Conservation (phyloP, 2,888 invertebrate species). For the Belgica antarctica region DNA sequence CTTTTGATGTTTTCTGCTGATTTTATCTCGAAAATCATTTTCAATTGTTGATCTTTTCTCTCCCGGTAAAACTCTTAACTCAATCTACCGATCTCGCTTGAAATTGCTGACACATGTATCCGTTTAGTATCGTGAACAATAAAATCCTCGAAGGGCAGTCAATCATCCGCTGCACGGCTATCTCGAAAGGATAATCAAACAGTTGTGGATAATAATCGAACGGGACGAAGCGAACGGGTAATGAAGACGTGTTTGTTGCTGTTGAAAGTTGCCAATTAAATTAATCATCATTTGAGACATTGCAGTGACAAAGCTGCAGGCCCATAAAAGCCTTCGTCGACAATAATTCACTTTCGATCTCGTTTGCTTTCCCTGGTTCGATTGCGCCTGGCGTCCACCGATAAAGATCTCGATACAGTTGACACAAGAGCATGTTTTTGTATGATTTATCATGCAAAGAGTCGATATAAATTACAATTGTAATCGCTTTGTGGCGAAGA, state of each 20-base stretch:
- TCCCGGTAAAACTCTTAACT: neutral
- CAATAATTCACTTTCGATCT: constrained; percentile 20
- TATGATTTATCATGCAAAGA: constrained; percentile 35
- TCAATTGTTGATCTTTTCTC: neutral
- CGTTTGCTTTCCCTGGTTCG: constrained; percentile 18
- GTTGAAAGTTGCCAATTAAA: constrained; percentile 22
- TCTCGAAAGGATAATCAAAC: constrained; percentile 33
- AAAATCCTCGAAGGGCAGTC: constrained; percentile 16
- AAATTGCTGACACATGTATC: constrained; percentile 43
- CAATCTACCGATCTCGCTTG: neutral
- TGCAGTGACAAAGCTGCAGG: constrained; percentile 1
- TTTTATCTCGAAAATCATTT: neutral
- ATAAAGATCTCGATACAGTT: constrained; percentile 37
- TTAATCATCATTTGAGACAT: constrained; percentile 9
- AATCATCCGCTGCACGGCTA: constrained; percentile 8
- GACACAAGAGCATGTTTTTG: constrained; percentile 40
- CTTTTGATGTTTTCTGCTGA: neutral
- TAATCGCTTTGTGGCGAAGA: constrained; percentile 25
- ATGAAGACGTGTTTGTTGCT: neutral
- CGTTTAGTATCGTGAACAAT: constrained; percentile 28
- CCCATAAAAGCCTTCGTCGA: neutral
- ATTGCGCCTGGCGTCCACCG: neutral
- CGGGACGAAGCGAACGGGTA: neutral
- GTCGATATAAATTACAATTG: constrained; percentile 40
- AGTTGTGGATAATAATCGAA: constrained; percentile 17